A percentile compares a stretch with the other conserved stretches of the same genome.
These are phyloP conservation scores for Phrynosoma platyrhinos DNA, from an alignment of 2,113 vertebrate genomes.

Conservation along the genomic window DNA sequence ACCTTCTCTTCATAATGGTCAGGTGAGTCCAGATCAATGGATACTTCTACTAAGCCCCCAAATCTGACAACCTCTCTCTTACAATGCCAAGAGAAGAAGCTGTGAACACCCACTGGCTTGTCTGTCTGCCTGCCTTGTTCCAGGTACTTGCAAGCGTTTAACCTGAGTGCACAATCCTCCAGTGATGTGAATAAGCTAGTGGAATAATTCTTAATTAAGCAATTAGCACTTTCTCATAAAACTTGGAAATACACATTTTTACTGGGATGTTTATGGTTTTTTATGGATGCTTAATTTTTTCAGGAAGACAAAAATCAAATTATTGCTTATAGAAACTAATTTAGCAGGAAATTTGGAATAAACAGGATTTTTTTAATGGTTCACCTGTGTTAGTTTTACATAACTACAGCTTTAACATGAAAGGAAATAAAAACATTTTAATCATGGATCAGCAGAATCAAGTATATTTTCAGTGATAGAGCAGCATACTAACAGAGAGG, in stretches of 20 bases:
- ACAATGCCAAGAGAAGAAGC: not conserved
- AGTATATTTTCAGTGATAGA: conserved; percentile 20
- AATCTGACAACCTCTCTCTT: not conserved
- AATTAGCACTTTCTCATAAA: conserved; percentile 9
- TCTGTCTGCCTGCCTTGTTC: not conserved
- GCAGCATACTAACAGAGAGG: conserved; percentile 31
- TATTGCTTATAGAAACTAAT: not conserved
- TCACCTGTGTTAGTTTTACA: conserved; percentile 27
- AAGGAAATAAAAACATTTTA: not conserved
- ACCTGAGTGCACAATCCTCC: not conserved
- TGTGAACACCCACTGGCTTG: too few relatives aligned
- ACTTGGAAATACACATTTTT: conserved; percentile 3
- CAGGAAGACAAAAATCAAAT: not conserved
- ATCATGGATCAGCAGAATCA: conserved; percentile 7
- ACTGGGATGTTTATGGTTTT: not conserved
- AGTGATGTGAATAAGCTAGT: conserved; percentile 7
- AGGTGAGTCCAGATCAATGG: too few relatives aligned
- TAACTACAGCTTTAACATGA: not conserved
- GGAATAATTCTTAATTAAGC: not conserved
- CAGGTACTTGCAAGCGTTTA: not conserved
- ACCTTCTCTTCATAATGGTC: too few relatives aligned
- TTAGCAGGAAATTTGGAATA: not conserved
- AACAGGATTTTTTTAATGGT: not conserved
- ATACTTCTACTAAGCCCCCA: not conserved
- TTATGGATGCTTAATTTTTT: not conserved